Evolutionary conservation across 2,797 vertebrate species (phyloP).

Genomic region (Taenioides sp.): DNA sequence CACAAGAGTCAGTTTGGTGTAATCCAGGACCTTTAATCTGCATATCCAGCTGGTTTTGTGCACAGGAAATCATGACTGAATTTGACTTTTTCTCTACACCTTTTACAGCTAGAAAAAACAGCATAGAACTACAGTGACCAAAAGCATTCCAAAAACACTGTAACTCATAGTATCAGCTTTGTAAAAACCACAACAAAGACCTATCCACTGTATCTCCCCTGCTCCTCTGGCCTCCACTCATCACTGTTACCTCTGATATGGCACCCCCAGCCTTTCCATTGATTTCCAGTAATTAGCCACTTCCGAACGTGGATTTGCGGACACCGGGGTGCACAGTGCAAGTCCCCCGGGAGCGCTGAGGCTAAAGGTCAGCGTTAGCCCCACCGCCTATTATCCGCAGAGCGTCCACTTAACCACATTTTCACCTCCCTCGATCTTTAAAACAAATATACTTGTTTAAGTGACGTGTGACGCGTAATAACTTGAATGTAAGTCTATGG

Average conservation of each 20-base stretch:
- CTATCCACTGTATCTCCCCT: not conserved
- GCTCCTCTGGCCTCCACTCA: not conserved
- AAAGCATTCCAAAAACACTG: no score
- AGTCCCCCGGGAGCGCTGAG: not conserved
- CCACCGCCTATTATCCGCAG: not conserved
- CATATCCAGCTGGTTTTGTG: no score
- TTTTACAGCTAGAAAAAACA: no score
- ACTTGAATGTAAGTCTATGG: not conserved
- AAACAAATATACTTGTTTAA: not conserved
- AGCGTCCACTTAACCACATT: not conserved
- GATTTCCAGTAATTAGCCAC: conserved; percentile 32
- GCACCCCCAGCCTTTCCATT: conserved; percentile 1
- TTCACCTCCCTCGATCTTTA: not conserved
- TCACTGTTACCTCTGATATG: conserved; percentile 14
- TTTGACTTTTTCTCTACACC: no score
- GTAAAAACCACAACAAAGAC: not conserved
- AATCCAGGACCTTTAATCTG: no score
- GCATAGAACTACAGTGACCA: no score
- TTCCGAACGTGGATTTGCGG: not conserved
- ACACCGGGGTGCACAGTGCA: not conserved
- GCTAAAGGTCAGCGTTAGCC: conserved; percentile 1
- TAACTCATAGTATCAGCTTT: no score
- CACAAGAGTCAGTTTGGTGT: no score
- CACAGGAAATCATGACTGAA: no score
- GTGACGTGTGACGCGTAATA: no score